Evolutionary conservation across 2,113 vertebrate genomes (phyloP).

Genomic region (Urocynchramus pylzowi): DNA sequence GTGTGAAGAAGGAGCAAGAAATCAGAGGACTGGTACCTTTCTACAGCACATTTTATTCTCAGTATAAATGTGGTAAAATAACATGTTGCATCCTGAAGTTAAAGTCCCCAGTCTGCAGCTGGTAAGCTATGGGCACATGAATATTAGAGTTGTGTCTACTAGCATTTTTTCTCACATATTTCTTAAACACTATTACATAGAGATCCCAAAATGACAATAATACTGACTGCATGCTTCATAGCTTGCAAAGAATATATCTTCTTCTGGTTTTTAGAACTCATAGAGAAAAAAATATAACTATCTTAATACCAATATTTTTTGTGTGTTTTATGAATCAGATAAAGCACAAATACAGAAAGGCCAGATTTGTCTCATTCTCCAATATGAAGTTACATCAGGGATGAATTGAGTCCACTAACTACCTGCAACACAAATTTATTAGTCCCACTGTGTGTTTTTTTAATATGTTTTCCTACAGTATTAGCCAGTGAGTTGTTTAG

Average conservation of each 20-base stretch:
- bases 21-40: not conserved
- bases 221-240: not conserved
- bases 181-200: not conserved
- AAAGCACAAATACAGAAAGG: not conserved
- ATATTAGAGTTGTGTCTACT: not conserved
- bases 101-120: not conserved
- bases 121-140: not conserved
- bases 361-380: not conserved
- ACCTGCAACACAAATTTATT: not conserved
- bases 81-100: not conserved
- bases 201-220: not conserved
- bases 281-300: not conserved
- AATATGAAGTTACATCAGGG: not conserved
- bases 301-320: not conserved
- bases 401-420: not conserved
- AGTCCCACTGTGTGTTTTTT: not conserved
- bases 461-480: not conserved
- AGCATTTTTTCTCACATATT: not conserved
- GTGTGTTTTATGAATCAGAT: not conserved
- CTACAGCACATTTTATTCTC: not conserved
- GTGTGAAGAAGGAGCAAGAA: not conserved
- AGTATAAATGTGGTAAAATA: fast-evolving
- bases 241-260: not conserved
- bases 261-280: not conserved
- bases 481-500: not conserved